Evolutionary conservation across 2,113 vertebrate genomes (phyloP), one percentile per base, ranked within the genome.

Genomic region (Oryzias celebensis): DNA sequence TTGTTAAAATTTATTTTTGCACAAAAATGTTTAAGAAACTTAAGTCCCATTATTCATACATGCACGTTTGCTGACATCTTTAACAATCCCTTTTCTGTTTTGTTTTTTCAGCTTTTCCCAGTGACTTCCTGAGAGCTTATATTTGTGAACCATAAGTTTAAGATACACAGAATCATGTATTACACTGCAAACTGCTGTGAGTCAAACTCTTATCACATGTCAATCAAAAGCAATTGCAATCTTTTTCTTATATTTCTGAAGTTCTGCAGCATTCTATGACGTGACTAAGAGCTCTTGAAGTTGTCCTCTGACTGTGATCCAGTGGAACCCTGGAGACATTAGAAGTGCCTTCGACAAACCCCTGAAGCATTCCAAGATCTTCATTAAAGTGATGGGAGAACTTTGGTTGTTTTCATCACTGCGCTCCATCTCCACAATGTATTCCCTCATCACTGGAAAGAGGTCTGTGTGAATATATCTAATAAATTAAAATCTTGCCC

Each of bases 401-500:
- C 72, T 75, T 48, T 73, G 14, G 60, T 68, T 81, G 76, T 75
- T 82, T 80, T 73, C 77, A 83, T 84, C 71, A 51, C 60, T 77
- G 62, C 63, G 48, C 68, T 61, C 43, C 65, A 7, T 47, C 17
- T 8, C 59, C 48, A 20, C 66, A 43, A 44, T 14, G 58, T 70
- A 28, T 55, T 24, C 52, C 73, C 53, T 71, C 75, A 65, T 86
- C 76, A 61, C 52, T 65, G 63, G 82, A 81, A 88, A 88, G 65
- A 79, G 75, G 80, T 82, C 70, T 65, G 71, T 85, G 84, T 86
- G 88, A 88, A 85, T 87, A 86, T 81, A 86, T 85, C 84, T 87
- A 89, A 87, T 89, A 90, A 90, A 90, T 92, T 91, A 81, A 85
- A 89, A 90, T 89, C 62, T 65, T 61, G 77, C 81, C 80, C 88